Evolutionary conservation across 2,888 invertebrate species (phyloP), one percentile per base, ranked within the genome.

Genomic region (Charanyca ferruginea): DNA sequence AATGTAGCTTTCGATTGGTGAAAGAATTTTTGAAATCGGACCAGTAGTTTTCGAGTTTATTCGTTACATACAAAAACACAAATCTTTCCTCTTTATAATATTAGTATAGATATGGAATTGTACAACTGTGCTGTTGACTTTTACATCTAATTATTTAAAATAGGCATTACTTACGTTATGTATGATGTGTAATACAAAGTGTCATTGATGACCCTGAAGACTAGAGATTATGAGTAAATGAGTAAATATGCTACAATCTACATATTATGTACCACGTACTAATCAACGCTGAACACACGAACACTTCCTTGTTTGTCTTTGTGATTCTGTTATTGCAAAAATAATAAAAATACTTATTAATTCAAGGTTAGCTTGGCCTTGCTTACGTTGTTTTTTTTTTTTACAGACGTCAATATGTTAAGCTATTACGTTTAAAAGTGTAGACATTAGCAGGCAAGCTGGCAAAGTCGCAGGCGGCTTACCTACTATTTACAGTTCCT

Each of bases 251-350:
- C 85, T 85, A 88, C 86, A 89, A 87, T 83, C 80, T 88, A 85
- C 85, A 85, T 85, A 86, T 22, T 35, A 42, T 87, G 65, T 67
- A 61, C 42, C 63, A 67, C 60, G 62, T 84, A 87, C 90, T 86
- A 86, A 87, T 87, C 85, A 81, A 81, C 85, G 85, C 82, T 85
- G 84, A 87, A 87, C 86, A 82, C 73, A 9, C 84, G 83, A 79
- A 81, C 83, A 90, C 93, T 95, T 94, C 94, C 94, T 93, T 90
- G 91, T 94, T 93, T 91, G 90, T 90, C 89, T 89, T 88, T 87
- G 87, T 89, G 88, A 84, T 91, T 90, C 90, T 90, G 90, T 90
- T 92, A 88, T 89, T 89, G 90, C 91, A 89, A 93, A 92, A 91
- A 91, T 84, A 84, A 90, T 90, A 91, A 90, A 91, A 91, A 90